phyloP scores from a whole-genome alignment of 2,888 invertebrate species.

The Andrena trimmerana region DNA sequence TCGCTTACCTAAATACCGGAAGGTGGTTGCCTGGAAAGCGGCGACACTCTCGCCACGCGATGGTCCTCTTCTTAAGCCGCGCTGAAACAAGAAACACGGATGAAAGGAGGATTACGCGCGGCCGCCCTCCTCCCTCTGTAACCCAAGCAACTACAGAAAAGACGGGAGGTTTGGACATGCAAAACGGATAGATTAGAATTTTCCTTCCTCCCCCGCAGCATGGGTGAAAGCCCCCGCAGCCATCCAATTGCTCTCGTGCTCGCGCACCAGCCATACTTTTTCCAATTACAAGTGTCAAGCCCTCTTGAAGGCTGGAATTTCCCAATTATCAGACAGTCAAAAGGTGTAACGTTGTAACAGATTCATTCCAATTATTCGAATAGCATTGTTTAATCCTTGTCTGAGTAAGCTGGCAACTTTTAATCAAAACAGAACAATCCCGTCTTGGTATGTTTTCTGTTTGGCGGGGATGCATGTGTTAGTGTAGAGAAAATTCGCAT shows the following conservation, averaged over 20 bases:
- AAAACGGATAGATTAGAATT: constrained; percentile 68
- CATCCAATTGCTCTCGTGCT: constrained; percentile 8
- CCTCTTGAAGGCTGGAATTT: background rate
- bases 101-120: constrained; percentile 67
- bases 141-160: constrained; percentile 4
- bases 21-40: constrained; percentile 73
- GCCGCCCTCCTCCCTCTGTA: background rate
- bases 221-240: background rate
- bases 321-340: background rate
- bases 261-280: background rate
- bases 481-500: too few relatives aligned
- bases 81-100: constrained; percentile 68
- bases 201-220: background rate
- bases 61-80: constrained; percentile 63
- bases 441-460: too few relatives aligned
- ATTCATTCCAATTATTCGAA: background rate
- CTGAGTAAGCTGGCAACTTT: too few relatives aligned
- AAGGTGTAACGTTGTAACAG: background rate
- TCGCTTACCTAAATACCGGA: constrained; percentile 78
- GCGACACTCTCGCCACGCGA: constrained; percentile 60
- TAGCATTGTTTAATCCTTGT: background rate
- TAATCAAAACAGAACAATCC: too few relatives aligned
- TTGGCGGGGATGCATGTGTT: too few relatives aligned
- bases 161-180: constrained; percentile 36
- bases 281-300: constrained; percentile 29